Evolutionary conservation across 53 echinoderm and acorn worm species (phyloP).

Genomic region (Paracentrotus lividus): DNA sequence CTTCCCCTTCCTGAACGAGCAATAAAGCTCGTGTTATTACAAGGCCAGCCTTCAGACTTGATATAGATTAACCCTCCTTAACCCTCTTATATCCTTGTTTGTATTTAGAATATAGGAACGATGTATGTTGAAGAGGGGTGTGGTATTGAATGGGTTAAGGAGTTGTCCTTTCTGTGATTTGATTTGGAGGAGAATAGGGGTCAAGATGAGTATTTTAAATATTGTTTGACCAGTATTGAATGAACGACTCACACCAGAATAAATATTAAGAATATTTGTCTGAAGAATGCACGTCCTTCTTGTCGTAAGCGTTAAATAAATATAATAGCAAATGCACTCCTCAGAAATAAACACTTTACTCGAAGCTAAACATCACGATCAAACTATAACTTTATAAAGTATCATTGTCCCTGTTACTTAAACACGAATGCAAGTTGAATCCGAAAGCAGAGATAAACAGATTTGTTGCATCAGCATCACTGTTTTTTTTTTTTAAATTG

Average conservation of each 20-base stretch:
- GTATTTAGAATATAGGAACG: background rate
- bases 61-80: constrained; percentile 50
- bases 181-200: background rate
- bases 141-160: background rate
- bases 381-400: too few species aligned
- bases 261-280: too few species aligned
- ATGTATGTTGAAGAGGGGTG: background rate
- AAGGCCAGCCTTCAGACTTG: constrained; percentile 33
- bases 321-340: too few species aligned
- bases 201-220: background rate
- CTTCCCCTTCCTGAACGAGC: constrained; percentile 30
- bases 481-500: too few species aligned
- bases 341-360: too few species aligned
- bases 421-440: too few species aligned
- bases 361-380: too few species aligned
- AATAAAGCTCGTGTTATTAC: constrained; percentile 48
- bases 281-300: too few species aligned
- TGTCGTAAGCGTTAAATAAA: too few species aligned
- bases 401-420: too few species aligned
- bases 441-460: too few species aligned
- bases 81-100: background rate
- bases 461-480: too few species aligned
- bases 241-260: background rate
- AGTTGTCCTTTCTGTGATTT: background rate
- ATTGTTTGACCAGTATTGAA: constrained; percentile 19